Percentiles rank a stretch among this genome's conserved stretches.
Evolutionary conservation across 1,140 invertebrate genomes (phyloP).

Genomic region (Portunus trituberculatus): DNA sequence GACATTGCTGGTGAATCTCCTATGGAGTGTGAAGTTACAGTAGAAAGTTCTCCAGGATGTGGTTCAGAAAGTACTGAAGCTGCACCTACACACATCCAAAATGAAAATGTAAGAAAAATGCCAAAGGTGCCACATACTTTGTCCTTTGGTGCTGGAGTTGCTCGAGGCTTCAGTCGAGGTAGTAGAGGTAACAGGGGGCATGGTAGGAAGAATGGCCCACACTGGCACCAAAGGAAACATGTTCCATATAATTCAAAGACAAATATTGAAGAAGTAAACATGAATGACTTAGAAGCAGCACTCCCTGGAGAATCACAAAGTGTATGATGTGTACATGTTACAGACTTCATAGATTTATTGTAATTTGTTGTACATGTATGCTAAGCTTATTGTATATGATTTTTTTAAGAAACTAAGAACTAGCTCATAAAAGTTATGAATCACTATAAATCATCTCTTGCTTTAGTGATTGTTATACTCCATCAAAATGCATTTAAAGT

Average conservation of each 20-base stretch:
- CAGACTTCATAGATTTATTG: not conserved
- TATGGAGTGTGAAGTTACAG: slow-evolving; percentile 50
- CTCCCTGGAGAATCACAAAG: not conserved
- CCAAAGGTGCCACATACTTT: slow-evolving; percentile 45
- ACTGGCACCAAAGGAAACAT: slow-evolving; percentile 34
- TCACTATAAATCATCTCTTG: no score
- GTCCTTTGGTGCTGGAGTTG: slow-evolving; percentile 49
- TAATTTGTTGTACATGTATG: no score
- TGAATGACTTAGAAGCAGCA: slow-evolving; percentile 54
- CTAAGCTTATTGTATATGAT: no score
- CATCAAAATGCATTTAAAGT: no score
- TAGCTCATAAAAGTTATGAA: no score
- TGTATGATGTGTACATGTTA: not conserved
- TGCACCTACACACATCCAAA: not conserved
- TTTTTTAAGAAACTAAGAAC: no score
- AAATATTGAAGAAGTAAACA: slow-evolving; percentile 55
- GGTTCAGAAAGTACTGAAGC: slow-evolving; percentile 16
- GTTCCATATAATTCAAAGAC: not conserved
- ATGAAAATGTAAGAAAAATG: not conserved
- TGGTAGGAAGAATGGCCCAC: not conserved
- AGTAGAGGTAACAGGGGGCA: slow-evolving; percentile 17
- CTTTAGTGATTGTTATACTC: no score
- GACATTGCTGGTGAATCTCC: not conserved
- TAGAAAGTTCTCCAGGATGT: not conserved
- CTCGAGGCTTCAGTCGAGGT: slow-evolving; percentile 45